phyloP scores from a whole-genome alignment of 2,797 vertebrate genomes.

The Xiphorhynchus erythropygius region DNA sequence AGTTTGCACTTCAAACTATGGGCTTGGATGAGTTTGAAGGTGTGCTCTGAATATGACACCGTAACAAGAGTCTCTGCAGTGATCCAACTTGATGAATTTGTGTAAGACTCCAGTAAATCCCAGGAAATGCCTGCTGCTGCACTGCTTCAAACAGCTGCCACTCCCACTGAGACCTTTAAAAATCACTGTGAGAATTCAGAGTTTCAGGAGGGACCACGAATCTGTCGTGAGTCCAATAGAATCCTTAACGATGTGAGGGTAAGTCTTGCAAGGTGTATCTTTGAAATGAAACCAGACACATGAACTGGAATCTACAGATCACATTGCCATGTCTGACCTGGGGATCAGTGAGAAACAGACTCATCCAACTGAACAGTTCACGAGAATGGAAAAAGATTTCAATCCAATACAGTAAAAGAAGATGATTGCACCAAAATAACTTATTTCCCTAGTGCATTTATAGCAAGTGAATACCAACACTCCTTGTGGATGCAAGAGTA shows the following conservation, averaged over 20 bases:
- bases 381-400: not conserved
- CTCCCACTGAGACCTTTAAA: not conserved
- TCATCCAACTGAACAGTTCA: not conserved
- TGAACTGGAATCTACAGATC: not conserved
- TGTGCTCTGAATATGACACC: not conserved
- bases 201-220: accelerated
- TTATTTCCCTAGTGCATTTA: not conserved
- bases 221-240: not conserved
- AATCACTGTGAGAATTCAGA: not conserved
- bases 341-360: not conserved
- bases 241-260: not conserved
- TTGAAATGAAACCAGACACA: not conserved
- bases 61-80: not conserved
- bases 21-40: not conserved
- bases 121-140: not conserved
- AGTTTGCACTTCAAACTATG: not conserved
- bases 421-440: not conserved
- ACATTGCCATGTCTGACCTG: not conserved
- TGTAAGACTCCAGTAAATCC: not conserved
- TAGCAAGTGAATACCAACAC: not conserved
- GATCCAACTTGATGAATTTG: not conserved
- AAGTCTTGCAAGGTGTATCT: not conserved
- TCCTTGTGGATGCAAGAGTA: not conserved
- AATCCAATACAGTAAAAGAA: not conserved
- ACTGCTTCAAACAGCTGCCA: not conserved